Base-by-base conservation (phyloP, 2,797 vertebrate genomes). In the Darevskia mixta region DNA sequence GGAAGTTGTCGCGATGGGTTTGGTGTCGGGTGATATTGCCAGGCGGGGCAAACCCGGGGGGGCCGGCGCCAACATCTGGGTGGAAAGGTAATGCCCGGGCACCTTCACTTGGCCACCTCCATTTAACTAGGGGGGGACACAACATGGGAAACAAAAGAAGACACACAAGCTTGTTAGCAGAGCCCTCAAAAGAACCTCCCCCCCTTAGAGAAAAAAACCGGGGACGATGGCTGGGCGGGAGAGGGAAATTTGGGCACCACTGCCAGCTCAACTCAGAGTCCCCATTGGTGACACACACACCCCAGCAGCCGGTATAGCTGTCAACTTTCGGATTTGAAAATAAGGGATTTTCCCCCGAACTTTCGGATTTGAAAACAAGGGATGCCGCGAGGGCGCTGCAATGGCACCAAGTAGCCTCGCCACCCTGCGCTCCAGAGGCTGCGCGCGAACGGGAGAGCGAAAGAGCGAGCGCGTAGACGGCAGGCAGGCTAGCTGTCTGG, bases 91-190 rank as follows among this genome's bases (percentile, higher is more conserved):
- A 97, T 98, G 98, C 96, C 97, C 97, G 96, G 98, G 96, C 93
- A 98, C 97, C 97, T 98, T 99, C 94, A 98, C 97, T 97, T 98
- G 98, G 95, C 97, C 98, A 96, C 98, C 98, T 97, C 98, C 98
- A 95, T 98, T 99, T 96, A 98, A 96, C 98, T 99, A 97, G 95
- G 95, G 95, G 95, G 87, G 96, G 81, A 95, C 88, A 93, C 94
- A 96, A 96, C 94, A 95, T 92, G 35, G 13, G 18, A 95, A 95
- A 93, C 27, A 80, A 75, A 88, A 61, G 78, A 55, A 96, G 91
- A 95, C 91, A 95, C 92, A 96, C 93, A 95, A 95, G 94, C 92
- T 55, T 87, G 91, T 96, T 95, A 95, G 93, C 61, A 66, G 0
- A 9, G 87, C 88, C 89, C 3, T 0, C 67, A 79, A 61, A 71